Percentiles rank a stretch among this genome's conserved stretches.
phyloP scores from a whole-genome alignment of 2,888 invertebrate species.

The Lordiphosa fenestrarum region DNA sequence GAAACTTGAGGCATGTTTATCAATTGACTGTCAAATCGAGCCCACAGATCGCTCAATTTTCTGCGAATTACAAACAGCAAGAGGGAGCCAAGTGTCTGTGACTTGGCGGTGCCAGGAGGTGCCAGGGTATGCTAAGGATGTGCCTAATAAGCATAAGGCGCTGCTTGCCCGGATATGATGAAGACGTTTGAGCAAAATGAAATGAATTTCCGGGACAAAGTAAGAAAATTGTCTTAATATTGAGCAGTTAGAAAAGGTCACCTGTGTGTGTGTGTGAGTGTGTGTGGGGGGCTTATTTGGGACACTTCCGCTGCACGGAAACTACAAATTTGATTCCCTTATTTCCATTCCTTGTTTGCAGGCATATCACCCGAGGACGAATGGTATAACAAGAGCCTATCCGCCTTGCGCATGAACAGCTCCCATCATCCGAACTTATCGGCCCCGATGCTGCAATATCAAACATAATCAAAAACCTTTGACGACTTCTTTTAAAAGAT shows the following conservation, averaged over 20 bases:
- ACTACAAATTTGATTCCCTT: slow-evolving; percentile 27
- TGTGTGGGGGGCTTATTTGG: not conserved
- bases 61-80: too few species aligned
- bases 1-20: too few species aligned
- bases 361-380: slow-evolving; percentile 97
- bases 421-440: slow-evolving; percentile 97
- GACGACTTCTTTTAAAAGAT: slow-evolving; percentile 80
- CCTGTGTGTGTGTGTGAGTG: slow-evolving; percentile 1
- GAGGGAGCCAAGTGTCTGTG: too few species aligned
- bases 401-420: slow-evolving; percentile 97
- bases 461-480: slow-evolving; percentile 90
- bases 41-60: too few species aligned
- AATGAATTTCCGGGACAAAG: slow-evolving; percentile 49
- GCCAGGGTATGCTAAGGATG: too few species aligned
- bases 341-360: slow-evolving; percentile 78
- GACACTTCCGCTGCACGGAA: slow-evolving; percentile 50
- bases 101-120: too few species aligned
- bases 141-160: too few species aligned
- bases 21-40: too few species aligned
- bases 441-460: slow-evolving; percentile 98
- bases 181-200: slow-evolving; percentile 8
- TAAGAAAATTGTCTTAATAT: slow-evolving; percentile 15
- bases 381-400: slow-evolving; percentile 99
- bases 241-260: slow-evolving; percentile 5
- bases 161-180: slow-evolving; percentile 43